phyloP scores from a whole-genome alignment of 2,113 vertebrate genomes.

The Cygnus buccinator region DNA sequence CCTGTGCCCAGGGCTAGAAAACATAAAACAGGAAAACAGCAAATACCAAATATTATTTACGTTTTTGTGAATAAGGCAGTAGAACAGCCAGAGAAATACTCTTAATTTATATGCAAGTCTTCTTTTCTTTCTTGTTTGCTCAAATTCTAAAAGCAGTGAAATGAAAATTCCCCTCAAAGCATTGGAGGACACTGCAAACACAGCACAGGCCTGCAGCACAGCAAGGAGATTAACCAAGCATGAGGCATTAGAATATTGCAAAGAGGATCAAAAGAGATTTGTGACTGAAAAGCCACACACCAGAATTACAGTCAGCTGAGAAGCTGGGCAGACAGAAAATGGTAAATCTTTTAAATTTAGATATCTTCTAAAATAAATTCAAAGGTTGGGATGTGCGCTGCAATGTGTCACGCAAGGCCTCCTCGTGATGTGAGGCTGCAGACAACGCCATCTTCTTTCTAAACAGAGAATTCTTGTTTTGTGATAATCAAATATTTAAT shows the following conservation, averaged over 20 bases:
- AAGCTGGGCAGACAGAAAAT: background rate
- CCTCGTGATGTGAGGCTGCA: background rate
- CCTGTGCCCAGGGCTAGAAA: fast-evolving
- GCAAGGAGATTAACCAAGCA: slow-evolving; percentile 49
- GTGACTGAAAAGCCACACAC: slow-evolving; percentile 43
- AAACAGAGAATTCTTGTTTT: background rate
- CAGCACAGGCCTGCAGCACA: slow-evolving; percentile 1
- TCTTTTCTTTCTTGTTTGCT: background rate
- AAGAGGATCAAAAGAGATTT: slow-evolving; percentile 72
- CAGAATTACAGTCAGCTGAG: slow-evolving; percentile 39
- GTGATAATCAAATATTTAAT: background rate
- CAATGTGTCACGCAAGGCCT: background rate
- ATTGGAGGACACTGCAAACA: background rate
- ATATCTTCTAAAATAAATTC: slow-evolving; percentile 7
- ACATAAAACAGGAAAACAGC: background rate
- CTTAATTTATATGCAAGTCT: background rate
- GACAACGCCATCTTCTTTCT: background rate
- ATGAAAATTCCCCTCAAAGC: background rate
- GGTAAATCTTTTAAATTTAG: background rate
- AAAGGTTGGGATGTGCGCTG: background rate
- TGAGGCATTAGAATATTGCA: slow-evolving; percentile 61
- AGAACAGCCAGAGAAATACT: background rate
- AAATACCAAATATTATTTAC: background rate
- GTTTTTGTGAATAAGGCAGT: background rate
- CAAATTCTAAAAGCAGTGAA: background rate